Evolutionary conservation across 37 sponge, comb jelly and placozoan species (phyloP).

Genomic region (Eunapius fragilis): DNA sequence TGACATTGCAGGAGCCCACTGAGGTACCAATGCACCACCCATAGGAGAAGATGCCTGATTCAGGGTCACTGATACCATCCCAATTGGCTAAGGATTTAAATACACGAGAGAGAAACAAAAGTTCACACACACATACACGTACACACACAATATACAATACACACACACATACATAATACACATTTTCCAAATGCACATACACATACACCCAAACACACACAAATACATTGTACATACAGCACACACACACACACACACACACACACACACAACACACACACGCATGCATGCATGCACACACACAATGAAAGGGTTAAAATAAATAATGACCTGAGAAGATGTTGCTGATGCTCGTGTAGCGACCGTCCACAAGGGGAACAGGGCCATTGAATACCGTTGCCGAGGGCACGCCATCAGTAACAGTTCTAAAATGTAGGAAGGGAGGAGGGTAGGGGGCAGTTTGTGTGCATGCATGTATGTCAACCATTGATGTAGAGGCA

Average conservation of each 20-base stretch:
- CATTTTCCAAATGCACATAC: no score
- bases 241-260: no score
- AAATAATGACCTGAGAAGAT: slow-evolving; percentile 56
- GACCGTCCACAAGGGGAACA: slow-evolving; percentile 62
- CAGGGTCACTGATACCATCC: slow-evolving; percentile 72
- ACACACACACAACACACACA: not conserved
- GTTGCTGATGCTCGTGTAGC: slow-evolving; percentile 62
- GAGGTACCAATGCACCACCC: slow-evolving; percentile 84
- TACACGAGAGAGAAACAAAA: not conserved
- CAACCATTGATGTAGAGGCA: no score
- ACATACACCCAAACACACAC: no score
- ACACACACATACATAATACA: no score
- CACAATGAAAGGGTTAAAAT: not conserved
- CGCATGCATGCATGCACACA: not conserved
- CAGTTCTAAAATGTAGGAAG: slow-evolving; percentile 40
- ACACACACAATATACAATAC: no score
- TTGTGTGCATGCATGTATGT: no score
- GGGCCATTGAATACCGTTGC: slow-evolving; percentile 86
- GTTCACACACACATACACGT: no score
- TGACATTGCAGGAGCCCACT: slow-evolving; percentile 54
- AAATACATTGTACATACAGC: no score
- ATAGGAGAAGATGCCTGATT: slow-evolving; percentile 77
- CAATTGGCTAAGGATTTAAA: slow-evolving; percentile 69
- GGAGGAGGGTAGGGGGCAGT: not conserved
- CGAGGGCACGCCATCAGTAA: slow-evolving; percentile 74